phyloP scores from a whole-genome alignment of 2,888 invertebrate species.

The Ligdia adustata region DNA sequence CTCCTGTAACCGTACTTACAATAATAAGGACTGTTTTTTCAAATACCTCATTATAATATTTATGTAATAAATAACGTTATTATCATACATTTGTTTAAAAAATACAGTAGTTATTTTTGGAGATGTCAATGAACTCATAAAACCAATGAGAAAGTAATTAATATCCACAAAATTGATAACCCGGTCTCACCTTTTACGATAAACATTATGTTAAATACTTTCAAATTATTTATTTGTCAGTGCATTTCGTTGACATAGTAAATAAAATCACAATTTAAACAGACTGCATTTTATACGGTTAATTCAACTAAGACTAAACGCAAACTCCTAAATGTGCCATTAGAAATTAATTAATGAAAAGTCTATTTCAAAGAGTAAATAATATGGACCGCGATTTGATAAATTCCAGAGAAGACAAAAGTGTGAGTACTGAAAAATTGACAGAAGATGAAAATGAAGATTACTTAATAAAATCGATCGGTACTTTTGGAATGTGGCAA shows the following conservation, averaged over 20 bases:
- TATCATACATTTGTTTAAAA: not conserved
- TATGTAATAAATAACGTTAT: too few relatives aligned
- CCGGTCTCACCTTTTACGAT: conserved; percentile 9
- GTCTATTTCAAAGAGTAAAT: not conserved
- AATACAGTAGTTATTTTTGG: not conserved
- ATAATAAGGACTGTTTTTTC: too few relatives aligned
- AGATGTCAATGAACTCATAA: conserved; percentile 16
- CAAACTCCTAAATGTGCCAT: too few relatives aligned
- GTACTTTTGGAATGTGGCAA: conserved; percentile 60
- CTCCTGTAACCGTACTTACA: too few relatives aligned
- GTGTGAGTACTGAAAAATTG: conserved; percentile 32
- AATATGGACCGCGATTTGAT: too few relatives aligned
- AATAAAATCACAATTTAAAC: too few relatives aligned
- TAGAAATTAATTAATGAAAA: conserved; percentile 4
- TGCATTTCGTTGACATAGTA: not conserved
- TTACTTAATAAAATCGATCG: conserved; percentile 56
- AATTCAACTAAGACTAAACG: too few relatives aligned
- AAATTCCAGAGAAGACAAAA: too few relatives aligned
- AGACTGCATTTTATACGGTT: too few relatives aligned
- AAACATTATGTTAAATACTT: too few relatives aligned
- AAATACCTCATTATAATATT: too few relatives aligned
- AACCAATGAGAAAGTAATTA: conserved; percentile 14
- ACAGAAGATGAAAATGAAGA: conserved; percentile 37
- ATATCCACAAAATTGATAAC: conserved; percentile 13
- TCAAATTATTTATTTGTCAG: too few relatives aligned